Evolutionary conservation across 2,797 vertebrate species (phyloP), one percentile per base, ranked within the genome.

Genomic region (Fratercula arctica): DNA sequence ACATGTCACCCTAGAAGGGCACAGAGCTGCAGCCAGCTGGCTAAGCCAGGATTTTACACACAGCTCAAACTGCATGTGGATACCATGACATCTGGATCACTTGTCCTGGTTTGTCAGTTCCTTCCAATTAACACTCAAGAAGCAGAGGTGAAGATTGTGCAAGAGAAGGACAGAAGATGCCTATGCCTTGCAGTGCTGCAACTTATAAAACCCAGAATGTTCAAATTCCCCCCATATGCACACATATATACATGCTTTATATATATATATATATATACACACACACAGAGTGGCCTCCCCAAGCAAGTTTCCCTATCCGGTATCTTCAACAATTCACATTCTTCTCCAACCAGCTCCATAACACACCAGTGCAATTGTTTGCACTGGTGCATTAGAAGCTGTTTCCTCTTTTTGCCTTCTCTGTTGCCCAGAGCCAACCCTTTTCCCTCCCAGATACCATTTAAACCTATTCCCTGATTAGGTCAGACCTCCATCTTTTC

Each of bases 21-120:
- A 9, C 4, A 72, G 60, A 75, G 25, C n/a, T 77, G 31, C 45
- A 68, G 37, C n/a, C 53, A 78, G 45, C 73, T 78, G 60, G 26
- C 25, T 77, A 28, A 68, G 5, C 35, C 28, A 50, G 35, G 64
- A 70, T 67, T 57, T 48, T 37, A 73, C 25, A 80, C 12, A 4
- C 0, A 0, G 37, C 9, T 76, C 56, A 68, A 31, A 50, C n/a
- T 39, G 29, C 24, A 3, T 11, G 10, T 41, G 39, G 72, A 26
- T 21, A 67, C 23, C 28, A 26, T 1, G 0, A 31, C 31, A 43
- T 21, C 48, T 67, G 25, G 12, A 53, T 61, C 48, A 12, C n/a
- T 59, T 37, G 20, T 35, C 57, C 35, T 57, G 43, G 12, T 76
- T 51, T 93, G 28, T 66, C 63, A 85, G 25, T 41, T 74, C 10